Conservation (phyloP, 1,140 invertebrate genomes). For the Drosophila equinoxialis region DNA sequence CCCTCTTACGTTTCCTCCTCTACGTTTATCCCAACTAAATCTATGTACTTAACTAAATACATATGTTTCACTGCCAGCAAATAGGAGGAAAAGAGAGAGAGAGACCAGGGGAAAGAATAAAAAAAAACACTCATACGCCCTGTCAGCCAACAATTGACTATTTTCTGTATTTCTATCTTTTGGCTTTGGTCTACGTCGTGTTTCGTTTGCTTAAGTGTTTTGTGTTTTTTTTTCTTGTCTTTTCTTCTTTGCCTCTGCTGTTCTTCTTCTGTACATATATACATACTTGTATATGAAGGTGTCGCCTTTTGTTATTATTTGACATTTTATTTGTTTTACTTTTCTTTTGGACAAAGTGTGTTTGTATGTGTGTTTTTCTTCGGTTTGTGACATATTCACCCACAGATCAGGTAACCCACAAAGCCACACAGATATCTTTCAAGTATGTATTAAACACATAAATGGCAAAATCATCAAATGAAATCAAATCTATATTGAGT, state of each 20-base stretch:
- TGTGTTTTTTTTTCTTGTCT: constrained; percentile 17
- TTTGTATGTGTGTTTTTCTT: background rate
- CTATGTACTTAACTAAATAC: constrained; percentile 30
- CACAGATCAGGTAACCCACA: constrained; percentile 9
- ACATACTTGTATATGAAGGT: too few species aligned
- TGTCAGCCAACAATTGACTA: constrained; percentile 51
- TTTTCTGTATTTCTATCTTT: constrained; percentile 32
- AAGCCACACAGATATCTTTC: background rate
- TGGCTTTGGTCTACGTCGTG: constrained; percentile 3
- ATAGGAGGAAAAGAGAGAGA: background rate
- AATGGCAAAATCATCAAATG: background rate
- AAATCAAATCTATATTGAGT: background rate
- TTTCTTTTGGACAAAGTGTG: background rate
- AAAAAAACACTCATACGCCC: constrained; percentile 57
- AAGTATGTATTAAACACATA: background rate
- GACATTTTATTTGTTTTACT: constrained; percentile 59
- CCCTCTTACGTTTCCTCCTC: constrained; percentile 16
- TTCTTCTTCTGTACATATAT: constrained; percentile 35
- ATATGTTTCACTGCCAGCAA: constrained; percentile 59
- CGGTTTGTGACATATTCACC: background rate
- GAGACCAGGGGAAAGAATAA: constrained; percentile 13
- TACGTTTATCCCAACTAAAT: background rate
- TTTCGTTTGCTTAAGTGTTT: constrained; percentile 76
- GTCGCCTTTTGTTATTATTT: constrained; percentile 42
- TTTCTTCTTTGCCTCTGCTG: constrained; percentile 7